phyloP scores from a whole-genome alignment of 2,888 invertebrate genomes.

The Galerucella nymphaeae region DNA sequence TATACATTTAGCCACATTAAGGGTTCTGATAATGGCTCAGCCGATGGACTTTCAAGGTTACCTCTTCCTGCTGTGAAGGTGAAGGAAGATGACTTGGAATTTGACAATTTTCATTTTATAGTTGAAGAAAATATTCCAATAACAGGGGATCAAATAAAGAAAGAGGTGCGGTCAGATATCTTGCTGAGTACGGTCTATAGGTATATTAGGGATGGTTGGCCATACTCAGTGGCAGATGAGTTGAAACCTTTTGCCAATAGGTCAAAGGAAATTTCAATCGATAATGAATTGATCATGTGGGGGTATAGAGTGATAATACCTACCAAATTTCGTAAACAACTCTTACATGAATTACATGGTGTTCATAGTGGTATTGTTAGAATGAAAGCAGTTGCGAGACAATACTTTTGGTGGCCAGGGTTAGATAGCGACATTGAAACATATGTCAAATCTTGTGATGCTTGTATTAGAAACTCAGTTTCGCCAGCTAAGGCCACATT shows the following conservation, averaged over 20 bases:
- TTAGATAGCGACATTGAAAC: constrained; percentile 52
- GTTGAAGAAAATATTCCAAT: constrained; percentile 15
- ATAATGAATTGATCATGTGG: constrained; percentile 38
- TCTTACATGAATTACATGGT: constrained; percentile 43
- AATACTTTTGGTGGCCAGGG: constrained; percentile 49
- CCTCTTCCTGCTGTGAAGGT: constrained; percentile 13
- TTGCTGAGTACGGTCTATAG: constrained; percentile 26
- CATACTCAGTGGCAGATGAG: constrained; percentile 15
- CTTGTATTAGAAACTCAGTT: constrained; percentile 50
- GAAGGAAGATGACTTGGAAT: constrained; percentile 9
- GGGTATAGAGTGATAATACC: constrained; percentile 37
- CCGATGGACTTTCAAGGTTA: constrained; percentile 28
- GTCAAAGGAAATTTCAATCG: constrained; percentile 29
- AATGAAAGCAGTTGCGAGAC: constrained; percentile 52
- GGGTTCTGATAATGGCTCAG: constrained; percentile 23
- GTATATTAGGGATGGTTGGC: constrained; percentile 33
- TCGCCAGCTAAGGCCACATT: constrained; percentile 49
- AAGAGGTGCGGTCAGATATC: constrained; percentile 18
- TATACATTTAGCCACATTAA: constrained; percentile 30
- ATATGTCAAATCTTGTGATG: constrained; percentile 46
- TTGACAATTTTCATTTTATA: constrained; percentile 28
- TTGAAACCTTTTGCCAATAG: constrained; percentile 28
- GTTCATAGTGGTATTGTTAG: constrained; percentile 44
- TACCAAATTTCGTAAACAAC: constrained; percentile 28
- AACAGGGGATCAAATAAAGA: constrained; percentile 17